phyloP scores from a whole-genome alignment of 2,888 invertebrate species.

The Omphaloscelis lunosa region DNA sequence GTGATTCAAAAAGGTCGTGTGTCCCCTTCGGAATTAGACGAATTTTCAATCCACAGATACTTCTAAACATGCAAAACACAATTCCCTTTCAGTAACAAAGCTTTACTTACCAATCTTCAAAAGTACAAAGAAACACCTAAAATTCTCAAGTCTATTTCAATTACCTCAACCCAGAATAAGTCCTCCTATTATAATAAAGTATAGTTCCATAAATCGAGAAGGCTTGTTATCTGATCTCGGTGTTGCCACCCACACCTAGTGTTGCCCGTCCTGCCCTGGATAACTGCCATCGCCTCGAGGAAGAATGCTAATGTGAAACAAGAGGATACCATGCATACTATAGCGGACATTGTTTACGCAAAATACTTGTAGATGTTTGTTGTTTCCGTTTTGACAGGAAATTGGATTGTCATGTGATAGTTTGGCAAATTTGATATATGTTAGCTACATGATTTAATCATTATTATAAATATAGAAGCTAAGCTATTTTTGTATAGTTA shows the following conservation, averaged over 20 bases:
- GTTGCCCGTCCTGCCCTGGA: slow-evolving; percentile 49
- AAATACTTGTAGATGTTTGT: slow-evolving; percentile 37
- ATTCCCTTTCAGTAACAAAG: neutral
- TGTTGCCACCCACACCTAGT: slow-evolving; percentile 65
- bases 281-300: slow-evolving; percentile 59
- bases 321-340: slow-evolving; percentile 23
- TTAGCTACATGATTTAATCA: neutral
- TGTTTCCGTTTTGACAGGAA: slow-evolving; percentile 53
- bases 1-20: too few relatives aligned
- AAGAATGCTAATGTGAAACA: slow-evolving; percentile 50
- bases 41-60: neutral
- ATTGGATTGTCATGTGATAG: slow-evolving; percentile 35
- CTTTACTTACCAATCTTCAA: neutral
- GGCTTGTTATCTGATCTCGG: slow-evolving; percentile 69
- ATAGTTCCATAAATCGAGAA: slow-evolving; percentile 64
- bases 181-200: slow-evolving; percentile 44
- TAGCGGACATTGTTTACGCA: slow-evolving; percentile 39
- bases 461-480: neutral
- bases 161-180: slow-evolving; percentile 57
- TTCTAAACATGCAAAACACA: neutral
- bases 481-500: neutral
- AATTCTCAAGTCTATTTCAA: slow-evolving; percentile 13
- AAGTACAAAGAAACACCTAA: neutral
- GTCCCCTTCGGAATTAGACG: neutral
- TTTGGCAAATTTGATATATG: slow-evolving; percentile 11